These are phyloP conservation scores for Brachylomia viminalis DNA, from an alignment of 2,888 invertebrate species.

Conservation along the genomic window DNA sequence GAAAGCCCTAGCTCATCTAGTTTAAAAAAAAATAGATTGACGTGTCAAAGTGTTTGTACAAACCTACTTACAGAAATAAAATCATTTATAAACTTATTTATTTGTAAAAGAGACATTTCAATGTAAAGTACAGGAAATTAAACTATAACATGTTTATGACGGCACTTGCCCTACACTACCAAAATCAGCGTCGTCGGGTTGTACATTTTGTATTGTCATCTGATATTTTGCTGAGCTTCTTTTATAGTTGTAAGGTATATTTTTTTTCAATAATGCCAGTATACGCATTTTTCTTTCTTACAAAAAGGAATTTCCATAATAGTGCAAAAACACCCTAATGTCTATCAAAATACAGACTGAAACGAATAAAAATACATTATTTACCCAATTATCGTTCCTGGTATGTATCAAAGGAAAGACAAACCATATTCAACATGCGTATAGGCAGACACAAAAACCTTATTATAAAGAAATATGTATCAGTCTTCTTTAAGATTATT, in stretches of 20 bases:
- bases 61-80: no score
- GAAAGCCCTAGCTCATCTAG: no score
- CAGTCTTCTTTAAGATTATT: not conserved
- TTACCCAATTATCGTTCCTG: not conserved
- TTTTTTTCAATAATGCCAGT: no score
- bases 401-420: not conserved
- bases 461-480: not conserved
- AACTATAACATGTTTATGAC: not conserved
- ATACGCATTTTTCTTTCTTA: no score
- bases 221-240: no score
- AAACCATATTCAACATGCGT: not conserved
- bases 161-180: not conserved
- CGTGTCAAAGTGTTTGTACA: no score
- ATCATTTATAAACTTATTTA: no score
- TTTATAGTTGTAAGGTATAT: no score
- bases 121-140: not conserved
- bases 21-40: no score
- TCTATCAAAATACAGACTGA: not conserved
- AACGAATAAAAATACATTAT: constrained; percentile 8
- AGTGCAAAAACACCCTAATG: not conserved
- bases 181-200: no score
- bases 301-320: not conserved
- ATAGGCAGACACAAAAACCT: not conserved
- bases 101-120: not conserved
- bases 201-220: no score